Evolutionary conservation across 2,113 vertebrate species (phyloP), one percentile per base, ranked within the genome.

Genomic region (Struthidea cinerea): DNA sequence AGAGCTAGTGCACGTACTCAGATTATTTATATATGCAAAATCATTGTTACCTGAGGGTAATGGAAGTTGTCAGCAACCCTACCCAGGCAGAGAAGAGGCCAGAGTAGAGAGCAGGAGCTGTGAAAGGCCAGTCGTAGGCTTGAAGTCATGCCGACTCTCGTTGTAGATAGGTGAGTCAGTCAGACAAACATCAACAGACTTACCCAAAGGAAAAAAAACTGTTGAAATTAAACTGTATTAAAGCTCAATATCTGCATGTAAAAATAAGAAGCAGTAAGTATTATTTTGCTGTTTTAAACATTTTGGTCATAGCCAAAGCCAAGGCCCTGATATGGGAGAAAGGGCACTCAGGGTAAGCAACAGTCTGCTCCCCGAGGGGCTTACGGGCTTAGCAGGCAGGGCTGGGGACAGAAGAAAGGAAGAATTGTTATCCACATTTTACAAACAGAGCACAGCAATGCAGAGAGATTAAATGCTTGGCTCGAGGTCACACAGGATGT

Each of bases 381-480:
- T 93, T 87, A 63, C n/a, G 55, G 42, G 37, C 50, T 77, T 33
- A 96, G 17, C 22, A 93, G 44, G 24, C 41, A 77, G 44, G 32
- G n/a, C 46, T 70, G 26, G n/a, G 71, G 42, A 47, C 32, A 77
- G 73, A 80, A 91, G 63, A 92, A 95, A 92, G 56, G 44, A 64
- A 90, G 39, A 92, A 75, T n/a, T 89, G 56, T 81, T 78, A 67
- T 42, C 67, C 52, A 44, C 1, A 0, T 81, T 81, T 90, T 93
- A 61, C 47, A 88, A 44, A 74, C 33, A 83, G 60, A 57, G 16
- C 61, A 86, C 18, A 46, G 64, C 12, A 46, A 74, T 74, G 35
- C 7, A 86, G 32, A 84, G 15, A 61, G 4, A 32, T 64, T 67
- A 74, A 88, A 74, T 20, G 47, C n/a, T 61, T 89, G 71, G 35